Evolutionary conservation across 2,888 invertebrate species (phyloP).

Genomic region (Eristalis intricaria): DNA sequence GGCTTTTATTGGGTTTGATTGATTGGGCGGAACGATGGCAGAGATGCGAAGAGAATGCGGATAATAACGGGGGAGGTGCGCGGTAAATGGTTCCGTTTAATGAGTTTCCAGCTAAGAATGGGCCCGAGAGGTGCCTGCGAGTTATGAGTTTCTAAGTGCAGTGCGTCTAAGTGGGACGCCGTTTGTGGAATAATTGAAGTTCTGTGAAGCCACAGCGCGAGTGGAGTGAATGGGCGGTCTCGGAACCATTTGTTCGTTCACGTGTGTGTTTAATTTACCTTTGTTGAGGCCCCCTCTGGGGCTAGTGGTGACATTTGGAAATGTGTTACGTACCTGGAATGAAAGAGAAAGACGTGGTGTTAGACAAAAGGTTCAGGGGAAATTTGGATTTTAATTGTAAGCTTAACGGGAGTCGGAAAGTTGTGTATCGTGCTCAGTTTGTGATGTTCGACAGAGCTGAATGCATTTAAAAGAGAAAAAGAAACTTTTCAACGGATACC

Average conservation of each 20-base stretch:
- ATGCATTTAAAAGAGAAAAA: too few species aligned
- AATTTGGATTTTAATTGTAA: background rate
- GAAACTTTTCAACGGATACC: too few species aligned
- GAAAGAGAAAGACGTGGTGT: background rate
- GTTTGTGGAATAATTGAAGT: background rate
- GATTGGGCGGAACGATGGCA: constrained; percentile 74
- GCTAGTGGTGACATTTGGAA: background rate
- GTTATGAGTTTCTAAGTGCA: constrained; percentile 36
- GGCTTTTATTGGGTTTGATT: constrained; percentile 76
- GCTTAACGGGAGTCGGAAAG: too few species aligned
- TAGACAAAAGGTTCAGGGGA: background rate
- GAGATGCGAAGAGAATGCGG: background rate
- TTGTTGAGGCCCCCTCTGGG: background rate
- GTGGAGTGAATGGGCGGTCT: background rate
- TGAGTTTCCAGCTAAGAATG: background rate
- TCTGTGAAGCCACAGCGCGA: background rate
- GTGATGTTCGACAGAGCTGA: too few species aligned
- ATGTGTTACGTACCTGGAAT: constrained; percentile 10
- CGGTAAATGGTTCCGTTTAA: constrained; percentile 38
- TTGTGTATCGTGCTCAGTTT: too few species aligned
- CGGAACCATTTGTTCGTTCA: background rate
- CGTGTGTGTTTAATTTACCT: background rate
- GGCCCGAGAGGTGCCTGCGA: background rate
- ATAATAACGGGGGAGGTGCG: constrained; percentile 31
- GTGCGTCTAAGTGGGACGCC: background rate